Percentiles rank a stretch among this genome's conserved stretches.
These are phyloP conservation scores for Pica pica DNA, from an alignment of 2,113 vertebrate species.

Conservation along the genomic window DNA sequence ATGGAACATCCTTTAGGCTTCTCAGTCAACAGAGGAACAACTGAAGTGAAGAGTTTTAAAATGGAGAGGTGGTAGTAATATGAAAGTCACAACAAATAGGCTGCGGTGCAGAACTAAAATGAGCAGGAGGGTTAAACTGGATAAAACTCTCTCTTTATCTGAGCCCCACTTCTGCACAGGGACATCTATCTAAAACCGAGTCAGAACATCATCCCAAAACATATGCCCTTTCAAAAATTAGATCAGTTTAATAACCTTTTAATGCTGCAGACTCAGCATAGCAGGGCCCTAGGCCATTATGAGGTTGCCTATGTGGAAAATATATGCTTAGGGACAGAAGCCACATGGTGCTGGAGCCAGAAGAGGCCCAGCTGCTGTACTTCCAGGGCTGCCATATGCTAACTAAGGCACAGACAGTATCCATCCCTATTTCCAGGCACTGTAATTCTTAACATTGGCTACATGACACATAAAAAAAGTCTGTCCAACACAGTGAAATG, in stretches of 20 bases:
- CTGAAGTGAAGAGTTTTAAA: background rate
- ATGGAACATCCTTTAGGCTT: background rate
- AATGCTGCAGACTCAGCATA: background rate
- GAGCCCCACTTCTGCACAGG: background rate
- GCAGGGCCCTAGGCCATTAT: background rate
- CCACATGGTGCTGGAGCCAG: background rate
- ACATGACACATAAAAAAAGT: background rate
- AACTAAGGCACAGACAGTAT: background rate
- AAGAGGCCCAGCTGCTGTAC: background rate
- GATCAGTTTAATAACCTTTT: background rate
- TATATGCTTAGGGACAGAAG: background rate
- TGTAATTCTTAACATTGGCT: background rate
- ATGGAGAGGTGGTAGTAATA: background rate
- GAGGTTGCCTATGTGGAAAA: background rate
- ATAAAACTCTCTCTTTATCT: background rate
- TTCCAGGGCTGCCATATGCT: background rate
- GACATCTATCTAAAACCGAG: background rate
- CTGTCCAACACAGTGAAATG: background rate
- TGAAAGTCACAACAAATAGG: background rate
- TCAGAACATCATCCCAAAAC: background rate
- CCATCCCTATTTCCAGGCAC: background rate
- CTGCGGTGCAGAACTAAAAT: background rate
- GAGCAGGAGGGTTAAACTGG: background rate
- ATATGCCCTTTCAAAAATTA: background rate
- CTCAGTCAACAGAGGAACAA: background rate